These are phyloP conservation scores for Melanotus villosus DNA, from an alignment of 2,888 invertebrate genomes.

Conservation along the genomic window DNA sequence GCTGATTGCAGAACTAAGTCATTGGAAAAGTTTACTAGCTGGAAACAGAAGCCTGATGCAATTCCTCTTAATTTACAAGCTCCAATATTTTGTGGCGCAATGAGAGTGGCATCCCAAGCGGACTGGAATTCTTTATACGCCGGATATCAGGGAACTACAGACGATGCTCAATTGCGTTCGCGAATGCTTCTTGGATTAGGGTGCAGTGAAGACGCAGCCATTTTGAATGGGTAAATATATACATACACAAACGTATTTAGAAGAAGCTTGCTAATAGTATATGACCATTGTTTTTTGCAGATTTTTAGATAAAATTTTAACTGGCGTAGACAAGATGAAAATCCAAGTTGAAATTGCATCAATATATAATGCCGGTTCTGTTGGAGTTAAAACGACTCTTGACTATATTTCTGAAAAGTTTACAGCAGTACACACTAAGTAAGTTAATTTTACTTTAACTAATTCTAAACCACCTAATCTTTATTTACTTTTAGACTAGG, in stretches of 20 bases:
- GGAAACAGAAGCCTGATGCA: constrained; percentile 63
- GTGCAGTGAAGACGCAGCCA: constrained; percentile 8
- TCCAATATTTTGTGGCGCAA: constrained; percentile 74
- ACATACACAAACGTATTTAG: background rate
- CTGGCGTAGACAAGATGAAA: background rate
- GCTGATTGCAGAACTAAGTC: constrained; percentile 57
- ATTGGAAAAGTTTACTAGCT: constrained; percentile 21
- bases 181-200: background rate
- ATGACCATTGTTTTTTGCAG: too few relatives aligned
- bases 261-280: too few relatives aligned
- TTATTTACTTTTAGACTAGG: background rate
- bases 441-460: too few relatives aligned
- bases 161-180: constrained; percentile 46
- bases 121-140: constrained; percentile 75
- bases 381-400: background rate
- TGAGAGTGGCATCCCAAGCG: constrained; percentile 71
- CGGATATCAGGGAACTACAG: constrained; percentile 61
- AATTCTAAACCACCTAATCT: background rate
- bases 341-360: background rate
- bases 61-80: constrained; percentile 72
- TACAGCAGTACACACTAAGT: too few relatives aligned
- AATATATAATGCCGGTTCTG: background rate
- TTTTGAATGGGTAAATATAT: constrained; percentile 5
- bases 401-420: background rate
- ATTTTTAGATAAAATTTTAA: background rate